These are phyloP conservation scores for Oxyscelio sp. DNA, from an alignment of 2,888 invertebrate genomes.

Conservation along the genomic window DNA sequence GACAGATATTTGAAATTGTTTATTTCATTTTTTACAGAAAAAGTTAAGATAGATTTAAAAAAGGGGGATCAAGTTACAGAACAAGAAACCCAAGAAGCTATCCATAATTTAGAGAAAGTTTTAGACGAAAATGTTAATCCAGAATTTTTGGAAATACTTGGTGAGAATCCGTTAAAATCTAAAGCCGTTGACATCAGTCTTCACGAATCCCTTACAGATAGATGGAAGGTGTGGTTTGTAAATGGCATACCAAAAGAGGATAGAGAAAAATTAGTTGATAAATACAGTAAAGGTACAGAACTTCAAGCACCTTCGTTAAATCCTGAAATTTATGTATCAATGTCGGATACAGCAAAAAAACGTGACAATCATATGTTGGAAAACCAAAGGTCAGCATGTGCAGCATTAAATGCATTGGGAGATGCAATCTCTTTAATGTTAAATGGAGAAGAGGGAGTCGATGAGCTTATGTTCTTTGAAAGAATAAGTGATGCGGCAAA, in stretches of 20 bases:
- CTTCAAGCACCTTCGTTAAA: slow-evolving; percentile 53
- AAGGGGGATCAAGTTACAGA: too few relatives aligned
- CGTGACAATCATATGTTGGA: slow-evolving; percentile 53
- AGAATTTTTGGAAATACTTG: slow-evolving; percentile 26
- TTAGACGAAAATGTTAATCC: neutral
- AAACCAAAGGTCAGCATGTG: slow-evolving; percentile 51
- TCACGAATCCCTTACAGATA: neutral
- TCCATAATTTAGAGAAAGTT: neutral
- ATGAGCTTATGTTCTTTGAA: slow-evolving; percentile 19
- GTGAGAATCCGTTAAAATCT: neutral
- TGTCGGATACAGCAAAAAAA: slow-evolving; percentile 50
- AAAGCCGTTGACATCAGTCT: slow-evolving; percentile 4
- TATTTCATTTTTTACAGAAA: too few relatives aligned
- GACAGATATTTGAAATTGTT: too few relatives aligned
- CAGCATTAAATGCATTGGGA: slow-evolving; percentile 51
- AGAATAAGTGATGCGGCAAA: slow-evolving; percentile 36
- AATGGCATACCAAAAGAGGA: neutral
- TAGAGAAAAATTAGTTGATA: neutral
- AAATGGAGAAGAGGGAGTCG: slow-evolving; percentile 30
- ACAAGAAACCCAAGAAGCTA: neutral
- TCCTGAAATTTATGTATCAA: slow-evolving; percentile 50
- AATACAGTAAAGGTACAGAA: neutral
- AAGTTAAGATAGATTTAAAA: too few relatives aligned
- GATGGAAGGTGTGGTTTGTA: slow-evolving; percentile 24
- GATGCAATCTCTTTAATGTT: slow-evolving; percentile 44